Evolutionary conservation across 2,888 invertebrate genomes (phyloP).

Genomic region (Cephus nigrinus): DNA sequence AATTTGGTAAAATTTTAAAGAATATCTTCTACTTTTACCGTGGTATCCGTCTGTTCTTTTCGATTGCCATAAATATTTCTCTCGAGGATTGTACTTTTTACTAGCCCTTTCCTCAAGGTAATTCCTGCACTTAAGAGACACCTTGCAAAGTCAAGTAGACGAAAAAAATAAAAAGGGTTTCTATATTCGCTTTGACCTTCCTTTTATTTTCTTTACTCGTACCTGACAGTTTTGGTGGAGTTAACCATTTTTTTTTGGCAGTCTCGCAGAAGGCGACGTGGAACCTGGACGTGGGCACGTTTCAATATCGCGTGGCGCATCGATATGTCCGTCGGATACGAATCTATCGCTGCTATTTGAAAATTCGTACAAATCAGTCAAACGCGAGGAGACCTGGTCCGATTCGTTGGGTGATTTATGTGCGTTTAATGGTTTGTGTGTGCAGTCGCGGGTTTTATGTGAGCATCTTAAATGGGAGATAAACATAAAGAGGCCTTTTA

Average conservation of each 20-base stretch:
- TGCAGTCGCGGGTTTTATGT: slow-evolving; percentile 63
- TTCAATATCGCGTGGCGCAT: background rate
- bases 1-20: background rate
- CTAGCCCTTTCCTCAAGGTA: background rate
- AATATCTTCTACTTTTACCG: background rate
- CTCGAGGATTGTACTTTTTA: background rate
- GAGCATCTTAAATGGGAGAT: slow-evolving; percentile 66
- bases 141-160: background rate
- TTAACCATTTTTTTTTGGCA: background rate
- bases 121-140: background rate
- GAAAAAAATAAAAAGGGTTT: background rate
- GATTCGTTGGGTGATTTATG: slow-evolving; percentile 62
- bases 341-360: background rate
- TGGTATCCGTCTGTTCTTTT: background rate
- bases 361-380: background rate
- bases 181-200: background rate
- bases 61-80: background rate
- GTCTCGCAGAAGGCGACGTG: background rate
- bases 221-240: background rate
- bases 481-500: slow-evolving; percentile 67
- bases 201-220: background rate
- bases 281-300: background rate
- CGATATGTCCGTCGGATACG: background rate
- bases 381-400: slow-evolving; percentile 23
- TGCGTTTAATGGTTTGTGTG: slow-evolving; percentile 62